These are phyloP conservation scores for Ectropis grisescens DNA, from an alignment of 1,140 invertebrate genomes.

Conservation along the genomic window DNA sequence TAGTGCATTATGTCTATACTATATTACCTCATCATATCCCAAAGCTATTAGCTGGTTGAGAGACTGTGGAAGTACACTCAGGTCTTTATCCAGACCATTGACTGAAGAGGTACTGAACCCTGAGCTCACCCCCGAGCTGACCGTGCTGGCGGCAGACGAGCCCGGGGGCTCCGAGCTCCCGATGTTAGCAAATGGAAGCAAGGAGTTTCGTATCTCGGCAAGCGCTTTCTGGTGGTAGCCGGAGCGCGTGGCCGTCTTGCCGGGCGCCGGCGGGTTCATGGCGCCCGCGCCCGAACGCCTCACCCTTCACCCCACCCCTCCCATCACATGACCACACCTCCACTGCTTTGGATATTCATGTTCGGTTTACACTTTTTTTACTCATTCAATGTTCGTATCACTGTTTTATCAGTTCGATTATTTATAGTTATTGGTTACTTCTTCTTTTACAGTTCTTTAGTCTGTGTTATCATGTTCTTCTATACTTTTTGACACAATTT, in stretches of 20 bases:
- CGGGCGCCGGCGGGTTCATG: slow-evolving; percentile 78
- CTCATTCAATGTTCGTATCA: too few relatives aligned
- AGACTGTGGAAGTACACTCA: slow-evolving; percentile 69
- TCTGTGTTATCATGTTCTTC: too few relatives aligned
- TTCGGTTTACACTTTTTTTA: too few relatives aligned
- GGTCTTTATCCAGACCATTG: slow-evolving; percentile 74
- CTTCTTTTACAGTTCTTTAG: too few relatives aligned
- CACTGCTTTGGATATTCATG: too few relatives aligned
- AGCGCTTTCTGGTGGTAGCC: slow-evolving; percentile 91
- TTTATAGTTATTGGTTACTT: too few relatives aligned
- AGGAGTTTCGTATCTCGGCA: slow-evolving; percentile 87
- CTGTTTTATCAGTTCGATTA: too few relatives aligned
- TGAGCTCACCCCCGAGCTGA: slow-evolving; percentile 76
- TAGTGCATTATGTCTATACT: too few relatives aligned
- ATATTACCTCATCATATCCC: slow-evolving; percentile 77
- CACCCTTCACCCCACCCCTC: slow-evolving; percentile 62
- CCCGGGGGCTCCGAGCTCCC: slow-evolving; percentile 72
- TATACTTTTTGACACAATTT: too few relatives aligned
- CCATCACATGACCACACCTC: slow-evolving; percentile 53
- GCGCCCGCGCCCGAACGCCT: slow-evolving; percentile 67
- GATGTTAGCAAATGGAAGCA: slow-evolving; percentile 87
- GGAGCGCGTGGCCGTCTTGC: slow-evolving; percentile 79
- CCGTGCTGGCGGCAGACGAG: slow-evolving; percentile 82
- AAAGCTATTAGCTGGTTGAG: slow-evolving; percentile 73
- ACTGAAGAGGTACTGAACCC: slow-evolving; percentile 71